These are phyloP conservation scores for Drosophila koepferae DNA, from an alignment of 2,888 invertebrate species.

Conservation along the genomic window DNA sequence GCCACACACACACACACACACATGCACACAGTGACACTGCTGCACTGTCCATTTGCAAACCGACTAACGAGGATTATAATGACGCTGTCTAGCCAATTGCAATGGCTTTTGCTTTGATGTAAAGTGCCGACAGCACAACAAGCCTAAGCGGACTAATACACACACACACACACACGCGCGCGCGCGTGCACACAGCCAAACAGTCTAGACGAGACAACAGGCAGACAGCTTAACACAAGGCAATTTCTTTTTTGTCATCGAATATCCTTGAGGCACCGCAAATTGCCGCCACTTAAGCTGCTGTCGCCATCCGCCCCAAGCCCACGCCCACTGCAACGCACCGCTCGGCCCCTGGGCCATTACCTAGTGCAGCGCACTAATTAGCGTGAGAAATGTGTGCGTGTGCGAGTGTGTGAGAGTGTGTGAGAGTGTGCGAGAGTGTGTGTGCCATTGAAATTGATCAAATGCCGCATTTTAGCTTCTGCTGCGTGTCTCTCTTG, in stretches of 20 bases:
- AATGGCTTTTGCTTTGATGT: constrained; percentile 77
- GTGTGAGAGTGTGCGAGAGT: no score
- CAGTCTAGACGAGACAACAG: constrained; percentile 74
- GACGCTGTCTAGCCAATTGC: constrained; percentile 81
- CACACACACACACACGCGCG: constrained; percentile 39
- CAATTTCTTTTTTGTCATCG: constrained; percentile 80
- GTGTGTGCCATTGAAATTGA: constrained; percentile 19
- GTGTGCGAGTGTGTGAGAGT: not conserved
- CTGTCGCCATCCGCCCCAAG: constrained; percentile 4
- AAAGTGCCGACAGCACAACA: constrained; percentile 79
- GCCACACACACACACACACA: constrained; percentile 15
- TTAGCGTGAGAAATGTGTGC: constrained; percentile 69
- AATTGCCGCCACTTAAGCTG: constrained; percentile 76
- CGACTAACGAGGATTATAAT: constrained; percentile 74
- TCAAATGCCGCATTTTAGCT: constrained; percentile 23
- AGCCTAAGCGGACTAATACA: constrained; percentile 79
- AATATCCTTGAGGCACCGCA: constrained; percentile 80
- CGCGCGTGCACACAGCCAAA: constrained; percentile 43
- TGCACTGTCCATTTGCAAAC: constrained; percentile 58
- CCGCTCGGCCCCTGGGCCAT: not conserved
- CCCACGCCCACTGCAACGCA: not conserved
- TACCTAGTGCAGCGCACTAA: constrained; percentile 50
- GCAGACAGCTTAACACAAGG: constrained; percentile 74
- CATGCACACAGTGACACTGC: constrained; percentile 9
- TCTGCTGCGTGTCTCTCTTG: not conserved